A percentile compares a stretch with the other conserved stretches of the same genome.
Conservation (phyloP, 2,888 invertebrate genomes). For the Volucella bombylans region DNA sequence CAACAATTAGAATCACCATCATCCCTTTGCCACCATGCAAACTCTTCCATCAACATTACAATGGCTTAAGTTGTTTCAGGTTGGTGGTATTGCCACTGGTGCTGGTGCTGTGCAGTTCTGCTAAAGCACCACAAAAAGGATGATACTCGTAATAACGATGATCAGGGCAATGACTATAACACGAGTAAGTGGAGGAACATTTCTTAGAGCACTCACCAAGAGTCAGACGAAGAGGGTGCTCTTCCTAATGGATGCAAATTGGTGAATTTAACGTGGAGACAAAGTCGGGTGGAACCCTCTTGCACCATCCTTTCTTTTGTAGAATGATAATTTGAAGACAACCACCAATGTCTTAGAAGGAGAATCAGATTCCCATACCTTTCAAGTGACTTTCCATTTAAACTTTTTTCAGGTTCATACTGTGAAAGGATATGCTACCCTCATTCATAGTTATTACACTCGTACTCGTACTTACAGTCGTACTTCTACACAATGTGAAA, state of each 20-base stretch:
- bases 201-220: no score
- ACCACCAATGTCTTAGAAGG: background rate
- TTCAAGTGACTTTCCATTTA: conserved; percentile 12
- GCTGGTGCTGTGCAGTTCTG: conserved; percentile 14
- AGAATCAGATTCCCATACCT: conserved; percentile 34
- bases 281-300: background rate
- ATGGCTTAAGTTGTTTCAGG: conserved; percentile 48
- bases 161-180: conserved; percentile 49
- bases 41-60: conserved; percentile 39
- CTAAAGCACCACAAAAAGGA: conserved; percentile 10
- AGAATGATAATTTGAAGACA: conserved; percentile 33
- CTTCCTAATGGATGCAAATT: conserved; percentile 59
- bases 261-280: conserved; percentile 35
- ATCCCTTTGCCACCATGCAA: background rate
- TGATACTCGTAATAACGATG: conserved; percentile 46
- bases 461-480: background rate
- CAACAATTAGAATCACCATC: conserved; percentile 23
- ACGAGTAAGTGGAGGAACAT: background rate
- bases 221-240: background rate
- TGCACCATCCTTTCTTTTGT: background rate
- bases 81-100: background rate
- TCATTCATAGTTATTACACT: conserved; percentile 31
- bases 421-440: conserved; percentile 32
- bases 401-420: conserved; percentile 6
- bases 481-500: conserved; percentile 14